Percentiles rank a stretch among this genome's conserved stretches.
phyloP scores from a whole-genome alignment of 2,113 vertebrate genomes.

The Columba janthina region DNA sequence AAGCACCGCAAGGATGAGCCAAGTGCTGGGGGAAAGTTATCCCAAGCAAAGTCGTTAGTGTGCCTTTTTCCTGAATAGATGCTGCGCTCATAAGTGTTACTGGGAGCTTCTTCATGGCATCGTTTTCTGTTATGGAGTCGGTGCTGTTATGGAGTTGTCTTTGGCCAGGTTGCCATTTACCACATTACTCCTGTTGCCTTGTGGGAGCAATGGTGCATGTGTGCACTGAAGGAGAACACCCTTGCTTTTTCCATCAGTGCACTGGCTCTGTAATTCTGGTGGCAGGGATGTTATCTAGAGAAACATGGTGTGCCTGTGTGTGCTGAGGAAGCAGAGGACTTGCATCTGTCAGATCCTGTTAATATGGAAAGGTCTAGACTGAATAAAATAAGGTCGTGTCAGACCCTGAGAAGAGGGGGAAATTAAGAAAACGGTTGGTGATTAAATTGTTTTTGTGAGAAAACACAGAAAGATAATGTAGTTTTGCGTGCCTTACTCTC shows the following conservation, averaged over 20 bases:
- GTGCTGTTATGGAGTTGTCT: neutral
- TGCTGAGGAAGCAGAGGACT: neutral
- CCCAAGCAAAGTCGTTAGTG: neutral
- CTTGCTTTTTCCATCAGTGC: neutral
- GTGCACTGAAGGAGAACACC: neutral
- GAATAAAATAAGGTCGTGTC: neutral
- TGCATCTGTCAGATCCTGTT: neutral
- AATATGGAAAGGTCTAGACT: neutral
- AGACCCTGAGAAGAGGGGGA: neutral
- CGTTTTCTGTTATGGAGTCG: neutral
- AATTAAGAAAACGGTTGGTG: neutral
- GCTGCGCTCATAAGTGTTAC: neutral
- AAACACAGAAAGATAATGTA: neutral
- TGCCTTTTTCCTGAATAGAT: neutral
- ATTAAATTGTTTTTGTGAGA: neutral
- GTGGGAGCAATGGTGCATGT: fast-evolving
- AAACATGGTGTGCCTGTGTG: neutral
- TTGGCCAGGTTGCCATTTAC: neutral
- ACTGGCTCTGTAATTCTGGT: neutral
- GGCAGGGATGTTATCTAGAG: neutral
- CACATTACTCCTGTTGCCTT: fast-evolving
- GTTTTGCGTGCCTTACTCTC: neutral
- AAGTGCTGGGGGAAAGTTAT: neutral
- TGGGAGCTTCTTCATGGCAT: neutral
- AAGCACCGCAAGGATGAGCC: fast-evolving